A percentile compares a stretch with the other conserved stretches of the same genome.
These are phyloP conservation scores for Mechanitis messenoides DNA, from an alignment of 2,888 invertebrate genomes.

Conservation along the genomic window DNA sequence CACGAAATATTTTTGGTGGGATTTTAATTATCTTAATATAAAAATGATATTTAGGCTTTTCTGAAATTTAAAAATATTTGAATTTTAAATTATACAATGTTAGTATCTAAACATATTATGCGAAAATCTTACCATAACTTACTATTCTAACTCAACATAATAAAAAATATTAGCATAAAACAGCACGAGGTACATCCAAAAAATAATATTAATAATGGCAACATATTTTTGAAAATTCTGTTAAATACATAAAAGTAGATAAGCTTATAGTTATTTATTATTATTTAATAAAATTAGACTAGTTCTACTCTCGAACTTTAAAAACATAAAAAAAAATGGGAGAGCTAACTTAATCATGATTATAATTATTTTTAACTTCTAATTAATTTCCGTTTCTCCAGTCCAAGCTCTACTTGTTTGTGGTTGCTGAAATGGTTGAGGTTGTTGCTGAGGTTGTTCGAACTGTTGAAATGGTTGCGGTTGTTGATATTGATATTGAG, in stretches of 20 bases:
- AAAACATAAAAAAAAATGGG: conserved; percentile 6
- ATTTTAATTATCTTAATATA: neutral
- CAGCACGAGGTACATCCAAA: no score
- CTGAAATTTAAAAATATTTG: neutral
- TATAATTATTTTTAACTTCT: conserved; percentile 23
- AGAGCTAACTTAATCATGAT: conserved; percentile 1
- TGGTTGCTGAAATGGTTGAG: conserved; percentile 24
- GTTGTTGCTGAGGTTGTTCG: conserved; percentile 17
- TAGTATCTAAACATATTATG: no score
- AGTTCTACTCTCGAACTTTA: neutral
- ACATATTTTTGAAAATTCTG: no score
- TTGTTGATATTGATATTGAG: conserved; percentile 18
- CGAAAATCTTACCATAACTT: no score
- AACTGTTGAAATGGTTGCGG: conserved; percentile 30
- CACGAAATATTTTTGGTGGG: conserved; percentile 7
- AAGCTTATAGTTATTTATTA: no score
- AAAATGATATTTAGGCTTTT: neutral
- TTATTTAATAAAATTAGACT: neutral
- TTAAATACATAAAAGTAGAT: no score
- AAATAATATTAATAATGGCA: no score
- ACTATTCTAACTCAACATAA: no score
- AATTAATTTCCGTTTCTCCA: conserved; percentile 69
- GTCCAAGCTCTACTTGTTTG: conserved; percentile 48
- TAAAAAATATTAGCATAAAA: no score
- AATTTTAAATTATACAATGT: no score